Conservation (phyloP, 2,113 vertebrate genomes). For the Cheilinus undulatus region DNA sequence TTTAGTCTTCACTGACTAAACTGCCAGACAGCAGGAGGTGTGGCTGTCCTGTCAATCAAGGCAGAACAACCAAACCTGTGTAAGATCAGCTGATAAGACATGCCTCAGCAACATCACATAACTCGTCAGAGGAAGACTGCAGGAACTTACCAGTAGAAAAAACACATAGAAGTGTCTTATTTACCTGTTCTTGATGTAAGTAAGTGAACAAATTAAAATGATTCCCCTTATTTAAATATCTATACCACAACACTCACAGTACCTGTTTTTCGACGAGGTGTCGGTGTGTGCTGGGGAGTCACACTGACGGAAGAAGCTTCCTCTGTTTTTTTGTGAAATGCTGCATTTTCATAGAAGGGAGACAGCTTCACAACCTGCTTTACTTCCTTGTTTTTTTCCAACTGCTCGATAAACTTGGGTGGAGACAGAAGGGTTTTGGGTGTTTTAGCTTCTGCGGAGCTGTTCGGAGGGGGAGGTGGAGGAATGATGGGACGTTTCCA, state of each 20-base stretch:
- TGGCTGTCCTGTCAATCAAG: no score
- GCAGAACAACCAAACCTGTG: no score
- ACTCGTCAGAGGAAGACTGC: no score
- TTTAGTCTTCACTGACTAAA: no score
- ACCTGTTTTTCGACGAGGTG: constrained; percentile 60
- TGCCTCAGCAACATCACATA: no score
- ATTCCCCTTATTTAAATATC: not conserved
- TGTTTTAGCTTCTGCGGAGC: constrained; percentile 25
- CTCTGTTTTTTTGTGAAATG: constrained; percentile 4
- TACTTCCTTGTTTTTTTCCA: constrained; percentile 17
- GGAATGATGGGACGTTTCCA: constrained; percentile 50
- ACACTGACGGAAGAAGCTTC: not conserved
- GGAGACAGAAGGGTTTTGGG: not conserved
- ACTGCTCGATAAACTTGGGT: constrained; percentile 8
- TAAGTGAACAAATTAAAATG: not conserved
- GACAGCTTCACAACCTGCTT: constrained; percentile 10
- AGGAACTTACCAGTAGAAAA: no score
- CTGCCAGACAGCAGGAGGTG: no score
- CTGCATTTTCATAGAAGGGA: constrained; percentile 44
- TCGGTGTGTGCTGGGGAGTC: not conserved
- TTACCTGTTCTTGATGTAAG: not conserved
- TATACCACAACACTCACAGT: not conserved
- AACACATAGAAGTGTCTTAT: no score
- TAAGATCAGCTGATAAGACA: no score
- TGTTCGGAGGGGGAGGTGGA: constrained; percentile 67